Evolutionary conservation across 2,797 vertebrate genomes (phyloP), one percentile per base, ranked within the genome.

Genomic region (Triplophysa yarkandensis): DNA sequence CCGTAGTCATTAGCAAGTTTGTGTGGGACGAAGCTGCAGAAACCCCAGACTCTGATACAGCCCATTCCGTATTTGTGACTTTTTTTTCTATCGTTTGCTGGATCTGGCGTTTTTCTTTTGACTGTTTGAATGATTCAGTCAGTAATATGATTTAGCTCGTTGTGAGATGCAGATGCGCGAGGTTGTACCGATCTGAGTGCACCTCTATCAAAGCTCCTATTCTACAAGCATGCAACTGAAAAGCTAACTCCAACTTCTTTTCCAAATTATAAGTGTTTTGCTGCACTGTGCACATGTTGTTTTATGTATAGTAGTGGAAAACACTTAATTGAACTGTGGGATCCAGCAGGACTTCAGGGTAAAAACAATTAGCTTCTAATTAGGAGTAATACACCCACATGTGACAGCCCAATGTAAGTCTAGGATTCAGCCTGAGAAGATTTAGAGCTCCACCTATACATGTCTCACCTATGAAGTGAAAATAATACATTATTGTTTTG

Each of bases 361-460:
- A 57, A 62, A 73, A 46, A 57, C 25, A 73, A 50, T 50, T 46
- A 48, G 58, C 21, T 28, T n/a, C 41, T 67, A 60, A 76, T 72
- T 68, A 69, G 46, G 16, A 48, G 41, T 30, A 10, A 60, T 32
- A 65, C 36, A 32, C 44, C 57, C 44, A 78, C 7, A 32, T n/a
- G 62, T 17, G 71, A 58, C 67, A 43, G 58, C 25, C 48, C 61
- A 63, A 64, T 23, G 3, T 2, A 30, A 64, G 57, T 34, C 62
- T 65, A 54, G 21, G 44, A n/a, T 19, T 16, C n/a, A 60, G 54
- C 17, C 23, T 46, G 11, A 70, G 17, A 55, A 10, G 36, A 19
- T 23, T 52, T 2, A 43, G 11, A 58, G n/a, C 73, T 66, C 76
- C 41, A 79, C 41, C 62, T 6, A 27, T 25, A 48, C 25, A 60